These are phyloP conservation scores for Masticophis lateralis DNA, from an alignment of 2,797 vertebrate species.

Conservation along the genomic window DNA sequence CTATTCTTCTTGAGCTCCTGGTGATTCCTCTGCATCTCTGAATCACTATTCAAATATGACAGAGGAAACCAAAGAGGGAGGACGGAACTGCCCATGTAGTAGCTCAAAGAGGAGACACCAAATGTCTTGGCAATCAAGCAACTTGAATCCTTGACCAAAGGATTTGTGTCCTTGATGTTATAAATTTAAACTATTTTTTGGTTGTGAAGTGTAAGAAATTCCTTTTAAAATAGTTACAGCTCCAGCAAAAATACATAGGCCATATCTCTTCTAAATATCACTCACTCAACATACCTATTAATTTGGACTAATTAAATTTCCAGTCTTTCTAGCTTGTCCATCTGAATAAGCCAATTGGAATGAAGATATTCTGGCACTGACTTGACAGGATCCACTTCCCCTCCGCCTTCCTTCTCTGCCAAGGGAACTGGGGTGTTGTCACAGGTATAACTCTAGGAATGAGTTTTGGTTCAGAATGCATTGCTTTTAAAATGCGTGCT, in stretches of 20 bases:
- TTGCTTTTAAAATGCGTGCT: not conserved
- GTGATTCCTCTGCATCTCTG: not conserved
- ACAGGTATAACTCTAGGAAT: not conserved
- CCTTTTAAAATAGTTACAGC: conserved; percentile 47
- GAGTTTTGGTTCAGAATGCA: not conserved
- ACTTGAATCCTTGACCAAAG: not conserved
- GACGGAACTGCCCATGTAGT: not conserved
- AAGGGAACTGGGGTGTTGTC: conserved; percentile 41
- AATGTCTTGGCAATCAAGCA: not conserved
- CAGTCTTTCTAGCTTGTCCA: conserved; percentile 65
- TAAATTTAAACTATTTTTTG: not conserved
- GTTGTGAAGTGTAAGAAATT: not conserved
- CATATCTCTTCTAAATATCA: conserved; percentile 9
- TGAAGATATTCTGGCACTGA: conserved; percentile 54
- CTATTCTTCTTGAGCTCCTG: not conserved
- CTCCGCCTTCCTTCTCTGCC: conserved; percentile 26
- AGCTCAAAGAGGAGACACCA: not conserved
- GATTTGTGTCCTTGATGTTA: not conserved
- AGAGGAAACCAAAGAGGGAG: not conserved
- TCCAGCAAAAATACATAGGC: conserved; percentile 8
- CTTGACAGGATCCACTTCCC: conserved; percentile 44
- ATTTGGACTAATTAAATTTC: conserved; percentile 64
- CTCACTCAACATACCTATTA: conserved; percentile 56
- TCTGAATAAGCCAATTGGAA: conserved; percentile 51
- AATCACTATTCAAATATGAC: not conserved